phyloP scores from a whole-genome alignment of 2,888 invertebrate genomes.

The Conchocele bisecta region DNA sequence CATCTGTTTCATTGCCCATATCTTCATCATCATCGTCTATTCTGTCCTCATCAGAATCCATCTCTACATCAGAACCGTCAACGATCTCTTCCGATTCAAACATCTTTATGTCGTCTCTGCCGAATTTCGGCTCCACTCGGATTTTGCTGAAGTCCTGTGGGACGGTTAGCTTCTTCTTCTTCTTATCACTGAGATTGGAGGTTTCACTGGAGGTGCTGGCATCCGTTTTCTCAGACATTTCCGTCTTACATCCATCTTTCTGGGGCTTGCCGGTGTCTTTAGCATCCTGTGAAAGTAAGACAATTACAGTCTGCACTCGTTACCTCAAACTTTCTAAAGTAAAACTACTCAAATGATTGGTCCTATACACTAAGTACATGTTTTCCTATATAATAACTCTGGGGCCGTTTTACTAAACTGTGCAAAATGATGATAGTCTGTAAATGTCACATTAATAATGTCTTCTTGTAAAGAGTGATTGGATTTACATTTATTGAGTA shows the following conservation, averaged over 20 bases:
- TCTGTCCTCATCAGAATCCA: conserved; percentile 49
- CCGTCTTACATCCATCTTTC: conserved; percentile 4
- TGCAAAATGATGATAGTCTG: too few species aligned
- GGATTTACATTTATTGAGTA: too few species aligned
- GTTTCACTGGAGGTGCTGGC: background rate
- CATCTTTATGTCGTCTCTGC: conserved; percentile 81
- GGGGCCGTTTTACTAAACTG: too few species aligned
- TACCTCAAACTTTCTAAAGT: too few species aligned
- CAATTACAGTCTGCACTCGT: background rate
- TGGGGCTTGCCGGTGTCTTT: conserved; percentile 8
- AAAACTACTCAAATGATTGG: too few species aligned
- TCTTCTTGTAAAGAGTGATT: too few species aligned
- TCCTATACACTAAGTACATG: too few species aligned
- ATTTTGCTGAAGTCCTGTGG: conserved; percentile 82
- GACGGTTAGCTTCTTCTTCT: conserved; percentile 65
- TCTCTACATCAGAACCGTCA: conserved; percentile 54
- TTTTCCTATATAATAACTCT: too few species aligned
- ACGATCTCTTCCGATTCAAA: conserved; percentile 45
- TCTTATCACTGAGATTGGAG: background rate
- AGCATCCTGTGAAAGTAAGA: conserved; percentile 1
- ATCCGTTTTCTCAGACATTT: background rate
- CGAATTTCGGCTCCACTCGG: conserved; percentile 80
- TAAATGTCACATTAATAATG: too few species aligned
- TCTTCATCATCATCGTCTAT: conserved; percentile 46
- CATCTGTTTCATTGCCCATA: conserved; percentile 25